phyloP scores from a whole-genome alignment of 2,113 vertebrate species.

The Atlantisia rogersi region DNA sequence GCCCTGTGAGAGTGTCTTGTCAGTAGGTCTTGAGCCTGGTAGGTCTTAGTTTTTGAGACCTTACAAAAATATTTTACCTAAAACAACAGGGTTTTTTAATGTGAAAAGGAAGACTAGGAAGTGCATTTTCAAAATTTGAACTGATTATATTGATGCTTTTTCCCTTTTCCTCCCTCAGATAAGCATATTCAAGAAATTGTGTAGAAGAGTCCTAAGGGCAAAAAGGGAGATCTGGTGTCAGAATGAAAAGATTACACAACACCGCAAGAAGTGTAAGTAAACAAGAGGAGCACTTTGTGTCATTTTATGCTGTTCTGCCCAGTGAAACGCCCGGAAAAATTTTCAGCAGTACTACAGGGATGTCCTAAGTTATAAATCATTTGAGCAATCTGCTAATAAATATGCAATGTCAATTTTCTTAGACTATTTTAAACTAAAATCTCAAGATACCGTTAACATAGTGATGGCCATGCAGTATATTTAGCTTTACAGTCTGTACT shows the following conservation, averaged over 20 bases:
- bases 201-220: neutral
- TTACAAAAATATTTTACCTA: neutral
- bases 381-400: slow-evolving; percentile 20
- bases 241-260: neutral
- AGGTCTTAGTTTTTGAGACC: neutral
- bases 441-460: neutral
- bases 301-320: neutral
- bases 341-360: neutral
- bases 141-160: neutral
- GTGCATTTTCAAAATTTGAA: neutral
- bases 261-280: neutral
- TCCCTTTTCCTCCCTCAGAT: neutral
- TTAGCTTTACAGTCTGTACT: neutral
- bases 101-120: neutral
- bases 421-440: neutral
- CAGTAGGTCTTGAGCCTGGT: neutral
- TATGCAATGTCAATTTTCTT: neutral
- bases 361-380: neutral
- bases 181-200: neutral
- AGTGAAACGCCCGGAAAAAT: neutral
- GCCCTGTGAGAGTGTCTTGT: neutral
- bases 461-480: neutral
- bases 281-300: neutral
- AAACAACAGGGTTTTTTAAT: neutral
- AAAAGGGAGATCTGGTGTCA: neutral